phyloP scores from a whole-genome alignment of 2,888 invertebrate genomes.

The Calameuta pallipes region DNA sequence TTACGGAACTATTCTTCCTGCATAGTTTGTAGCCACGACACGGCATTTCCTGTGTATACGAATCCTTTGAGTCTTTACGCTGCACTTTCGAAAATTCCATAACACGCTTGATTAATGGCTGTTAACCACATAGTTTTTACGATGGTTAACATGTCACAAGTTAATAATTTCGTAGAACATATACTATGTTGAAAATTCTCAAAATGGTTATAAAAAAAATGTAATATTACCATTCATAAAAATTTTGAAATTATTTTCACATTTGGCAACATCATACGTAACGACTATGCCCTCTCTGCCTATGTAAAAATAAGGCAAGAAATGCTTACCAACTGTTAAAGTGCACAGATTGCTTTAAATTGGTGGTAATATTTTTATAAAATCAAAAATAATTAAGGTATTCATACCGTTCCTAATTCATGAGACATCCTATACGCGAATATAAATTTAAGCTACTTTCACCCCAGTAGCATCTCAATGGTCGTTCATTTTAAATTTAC shows the following conservation, averaged over 20 bases:
- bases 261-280: not conserved
- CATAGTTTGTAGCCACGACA: constrained; percentile 25
- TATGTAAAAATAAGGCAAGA: too few species aligned
- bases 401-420: not conserved
- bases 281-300: not conserved
- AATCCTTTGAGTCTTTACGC: not conserved
- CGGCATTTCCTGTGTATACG: constrained; percentile 7
- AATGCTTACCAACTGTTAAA: not conserved
- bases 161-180: not conserved
- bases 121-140: constrained; percentile 2
- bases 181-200: not conserved
- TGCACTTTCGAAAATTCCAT: constrained; percentile 2
- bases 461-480: not conserved
- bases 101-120: not conserved
- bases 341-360: not conserved
- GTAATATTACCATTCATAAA: not conserved
- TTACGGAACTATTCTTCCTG: constrained; percentile 44
- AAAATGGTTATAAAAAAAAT: not conserved
- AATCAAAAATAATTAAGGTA: not conserved
- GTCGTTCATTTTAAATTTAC: not conserved
- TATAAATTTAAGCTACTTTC: not conserved
- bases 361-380: not conserved
- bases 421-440: not conserved
- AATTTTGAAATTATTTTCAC: not conserved
- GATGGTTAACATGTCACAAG: not conserved